Conservation (phyloP, 2,113 vertebrate species). For the Xiphophorus couchianus region DNA sequence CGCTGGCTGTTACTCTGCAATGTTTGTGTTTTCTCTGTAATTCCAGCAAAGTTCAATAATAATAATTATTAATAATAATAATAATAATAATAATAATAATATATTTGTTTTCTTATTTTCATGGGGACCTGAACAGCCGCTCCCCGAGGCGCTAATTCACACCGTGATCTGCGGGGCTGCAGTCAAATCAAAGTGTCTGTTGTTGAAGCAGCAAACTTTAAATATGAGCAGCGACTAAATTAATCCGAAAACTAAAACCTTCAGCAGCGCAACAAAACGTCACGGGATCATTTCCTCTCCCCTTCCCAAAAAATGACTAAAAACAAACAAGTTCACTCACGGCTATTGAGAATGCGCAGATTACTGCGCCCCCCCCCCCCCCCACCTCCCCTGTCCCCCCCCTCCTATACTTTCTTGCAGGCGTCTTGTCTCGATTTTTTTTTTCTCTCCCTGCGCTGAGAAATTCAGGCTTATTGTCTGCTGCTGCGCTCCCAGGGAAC, state of each 20-base stretch:
- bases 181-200: slow-evolving; percentile 67
- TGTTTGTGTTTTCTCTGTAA: background rate
- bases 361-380: slow-evolving; percentile 31
- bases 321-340: slow-evolving; percentile 35
- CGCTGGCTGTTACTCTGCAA: too few species aligned
- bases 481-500: slow-evolving; percentile 81
- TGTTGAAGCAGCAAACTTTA: background rate
- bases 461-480: slow-evolving; percentile 82
- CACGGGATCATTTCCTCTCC: slow-evolving; percentile 10
- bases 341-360: slow-evolving; percentile 37
- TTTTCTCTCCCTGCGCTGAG: slow-evolving; percentile 56
- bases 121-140: slow-evolving; percentile 81
- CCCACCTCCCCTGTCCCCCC: too few species aligned
- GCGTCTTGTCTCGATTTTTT: slow-evolving; percentile 31
- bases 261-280: background rate
- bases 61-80: slow-evolving; percentile 44
- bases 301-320: background rate
- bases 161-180: slow-evolving; percentile 63
- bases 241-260: too few species aligned
- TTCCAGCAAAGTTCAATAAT: slow-evolving; percentile 77
- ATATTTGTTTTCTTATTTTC: slow-evolving; percentile 34
- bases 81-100: slow-evolving; percentile 44
- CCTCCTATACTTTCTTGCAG: slow-evolving; percentile 12
- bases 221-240: background rate
- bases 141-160: slow-evolving; percentile 77